Conservation (phyloP, 2,113 vertebrate species). For the Oostethus manadensis region DNA sequence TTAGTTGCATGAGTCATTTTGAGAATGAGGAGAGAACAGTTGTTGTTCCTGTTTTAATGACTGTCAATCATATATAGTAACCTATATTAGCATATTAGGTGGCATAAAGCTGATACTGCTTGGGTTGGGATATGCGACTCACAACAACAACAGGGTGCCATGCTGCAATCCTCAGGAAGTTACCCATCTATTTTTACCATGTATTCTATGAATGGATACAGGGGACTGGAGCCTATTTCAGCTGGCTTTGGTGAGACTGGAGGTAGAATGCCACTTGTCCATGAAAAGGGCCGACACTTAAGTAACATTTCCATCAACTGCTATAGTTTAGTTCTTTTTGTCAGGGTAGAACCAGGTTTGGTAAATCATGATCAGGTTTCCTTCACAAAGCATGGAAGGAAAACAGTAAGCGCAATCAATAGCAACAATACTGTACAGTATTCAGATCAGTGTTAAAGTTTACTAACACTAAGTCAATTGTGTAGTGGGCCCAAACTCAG, state of each 20-base stretch:
- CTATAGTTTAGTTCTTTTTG: neutral
- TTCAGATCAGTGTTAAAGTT: too few species aligned
- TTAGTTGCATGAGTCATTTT: conserved; percentile 44
- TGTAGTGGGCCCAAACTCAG: too few species aligned
- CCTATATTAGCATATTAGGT: conserved; percentile 18
- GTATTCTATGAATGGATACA: too few species aligned
- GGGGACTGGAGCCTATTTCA: too few species aligned
- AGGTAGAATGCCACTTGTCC: too few species aligned
- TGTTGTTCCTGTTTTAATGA: conserved; percentile 54
- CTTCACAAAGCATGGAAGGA: neutral
- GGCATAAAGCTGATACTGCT: conserved; percentile 2
- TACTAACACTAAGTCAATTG: too few species aligned
- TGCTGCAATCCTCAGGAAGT: conserved; percentile 17
- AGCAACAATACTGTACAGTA: too few species aligned
- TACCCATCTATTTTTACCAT: too few species aligned
- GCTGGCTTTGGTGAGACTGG: too few species aligned
- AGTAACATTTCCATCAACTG: too few species aligned
- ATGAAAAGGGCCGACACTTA: too few species aligned
- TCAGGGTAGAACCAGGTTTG: neutral
- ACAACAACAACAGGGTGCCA: neutral
- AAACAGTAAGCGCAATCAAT: neutral
- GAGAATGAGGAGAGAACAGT: conserved; percentile 22
- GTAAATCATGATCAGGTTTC: neutral
- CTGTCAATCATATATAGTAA: conserved; percentile 42
- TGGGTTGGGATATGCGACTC: neutral